Percentiles rank a stretch among this genome's conserved stretches.
Conservation (phyloP, 2,113 vertebrate genomes). For the Larimichthys crocea region DNA sequence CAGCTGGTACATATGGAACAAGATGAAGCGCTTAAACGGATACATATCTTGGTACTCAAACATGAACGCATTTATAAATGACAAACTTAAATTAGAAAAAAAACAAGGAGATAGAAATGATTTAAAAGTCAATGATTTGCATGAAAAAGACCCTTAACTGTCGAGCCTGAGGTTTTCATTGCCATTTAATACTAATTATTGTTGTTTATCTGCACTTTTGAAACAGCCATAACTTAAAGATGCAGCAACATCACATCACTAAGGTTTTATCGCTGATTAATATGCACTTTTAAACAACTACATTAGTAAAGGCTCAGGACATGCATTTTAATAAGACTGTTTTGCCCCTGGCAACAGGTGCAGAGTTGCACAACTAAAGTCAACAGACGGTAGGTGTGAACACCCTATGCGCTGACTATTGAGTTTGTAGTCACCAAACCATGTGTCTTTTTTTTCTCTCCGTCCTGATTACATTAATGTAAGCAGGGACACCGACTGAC, state of each 20-base stretch:
- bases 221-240: conserved; percentile 36
- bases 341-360: conserved; percentile 81
- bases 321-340: conserved; percentile 78
- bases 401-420: conserved; percentile 64
- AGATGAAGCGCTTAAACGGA: neutral
- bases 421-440: conserved; percentile 41
- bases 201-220: conserved; percentile 20
- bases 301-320: conserved; percentile 45
- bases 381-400: conserved; percentile 75
- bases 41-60: conserved; percentile 1
- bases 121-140: conserved; percentile 1
- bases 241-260: conserved; percentile 20
- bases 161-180: conserved; percentile 34
- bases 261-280: conserved; percentile 41
- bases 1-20: neutral
- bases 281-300: conserved; percentile 37
- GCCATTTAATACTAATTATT: conserved; percentile 49
- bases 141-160: neutral
- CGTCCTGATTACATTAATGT: conserved; percentile 61
- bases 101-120: neutral
- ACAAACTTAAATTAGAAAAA: neutral
- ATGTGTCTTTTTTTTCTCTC: conserved; percentile 24
- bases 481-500: conserved; percentile 49
- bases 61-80: neutral
- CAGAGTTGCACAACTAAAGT: conserved; percentile 52